Conservation (phyloP, 1,140 invertebrate genomes). For the Penaeus indicus region DNA sequence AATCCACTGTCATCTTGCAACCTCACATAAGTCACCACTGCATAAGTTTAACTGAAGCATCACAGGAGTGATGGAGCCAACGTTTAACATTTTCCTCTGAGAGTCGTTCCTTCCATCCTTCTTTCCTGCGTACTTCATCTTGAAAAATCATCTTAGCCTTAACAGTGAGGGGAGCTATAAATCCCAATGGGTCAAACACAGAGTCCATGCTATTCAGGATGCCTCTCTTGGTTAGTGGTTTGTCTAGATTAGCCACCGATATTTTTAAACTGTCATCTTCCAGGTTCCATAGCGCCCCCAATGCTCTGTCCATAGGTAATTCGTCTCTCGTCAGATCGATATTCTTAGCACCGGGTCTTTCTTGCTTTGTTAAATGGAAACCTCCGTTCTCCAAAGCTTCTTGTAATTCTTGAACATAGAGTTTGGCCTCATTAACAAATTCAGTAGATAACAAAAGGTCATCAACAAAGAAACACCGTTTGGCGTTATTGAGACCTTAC, state of each 20-base stretch:
- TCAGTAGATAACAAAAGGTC: conserved; percentile 17
- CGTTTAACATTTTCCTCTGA: too few relatives aligned
- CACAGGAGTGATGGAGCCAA: too few relatives aligned
- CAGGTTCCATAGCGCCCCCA: not conserved
- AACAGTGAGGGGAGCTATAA: not conserved
- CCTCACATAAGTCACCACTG: too few relatives aligned
- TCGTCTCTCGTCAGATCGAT: not conserved
- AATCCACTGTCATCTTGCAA: too few relatives aligned
- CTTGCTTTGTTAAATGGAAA: not conserved
- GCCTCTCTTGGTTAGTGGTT: conserved; percentile 18
- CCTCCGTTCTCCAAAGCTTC: too few relatives aligned
- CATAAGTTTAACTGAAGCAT: too few relatives aligned
- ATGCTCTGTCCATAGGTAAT: not conserved
- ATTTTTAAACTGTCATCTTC: not conserved
- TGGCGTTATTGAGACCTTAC: not conserved
- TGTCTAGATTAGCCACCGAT: not conserved
- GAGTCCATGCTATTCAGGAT: conserved; percentile 15
- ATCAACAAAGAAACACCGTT: not conserved
- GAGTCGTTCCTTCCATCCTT: not conserved
- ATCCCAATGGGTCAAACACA: not conserved
- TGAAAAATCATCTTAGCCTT: conserved; percentile 21
- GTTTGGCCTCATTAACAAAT: not conserved
- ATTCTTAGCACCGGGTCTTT: not conserved
- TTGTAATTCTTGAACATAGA: not conserved
- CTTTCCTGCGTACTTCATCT: conserved; percentile 6